Conservation (phyloP, 2,113 vertebrate genomes). For the Heterochromis multidens region DNA sequence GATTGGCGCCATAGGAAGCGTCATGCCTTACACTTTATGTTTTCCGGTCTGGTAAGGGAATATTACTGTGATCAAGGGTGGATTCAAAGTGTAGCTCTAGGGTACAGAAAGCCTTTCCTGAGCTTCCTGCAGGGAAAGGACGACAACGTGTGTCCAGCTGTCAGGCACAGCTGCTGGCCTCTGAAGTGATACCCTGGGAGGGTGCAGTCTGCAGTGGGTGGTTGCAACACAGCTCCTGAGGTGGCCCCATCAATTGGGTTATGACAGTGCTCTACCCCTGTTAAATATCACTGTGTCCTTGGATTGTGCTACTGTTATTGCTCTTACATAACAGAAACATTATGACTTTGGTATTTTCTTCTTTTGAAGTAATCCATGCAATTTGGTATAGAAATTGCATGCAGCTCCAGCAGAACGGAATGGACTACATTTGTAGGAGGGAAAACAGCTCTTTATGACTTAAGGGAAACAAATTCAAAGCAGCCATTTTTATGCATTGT, state of each 20-base stretch:
- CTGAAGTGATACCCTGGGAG: constrained; percentile 43
- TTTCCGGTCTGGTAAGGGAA: background rate
- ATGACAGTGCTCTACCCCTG: constrained; percentile 1
- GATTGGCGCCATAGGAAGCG: constrained; percentile 36
- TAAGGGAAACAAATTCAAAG: background rate
- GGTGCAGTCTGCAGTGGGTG: constrained; percentile 35
- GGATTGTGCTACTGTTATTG: background rate
- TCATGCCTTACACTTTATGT: constrained; percentile 16
- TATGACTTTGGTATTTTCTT: background rate
- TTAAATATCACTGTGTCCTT: constrained; percentile 43
- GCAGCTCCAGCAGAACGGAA: background rate
- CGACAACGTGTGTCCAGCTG: constrained; percentile 63
- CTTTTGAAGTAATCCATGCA: constrained; percentile 5
- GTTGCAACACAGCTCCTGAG: constrained; percentile 25
- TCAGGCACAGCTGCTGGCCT: constrained; percentile 52
- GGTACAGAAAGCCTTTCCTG: constrained; percentile 14
- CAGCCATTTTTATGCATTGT: background rate
- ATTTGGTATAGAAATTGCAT: constrained; percentile 12
- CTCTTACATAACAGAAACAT: constrained; percentile 9
- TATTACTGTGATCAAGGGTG: constrained; percentile 45
- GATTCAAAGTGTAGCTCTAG: constrained; percentile 54
- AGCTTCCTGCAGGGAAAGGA: constrained; percentile 39
- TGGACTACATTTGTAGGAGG: background rate
- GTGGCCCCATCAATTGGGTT: constrained; percentile 37
- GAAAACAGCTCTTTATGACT: background rate